A percentile compares a stretch with the other conserved stretches of the same genome.
These are phyloP conservation scores for Aspiorhynchus laticeps DNA, from an alignment of 2,113 vertebrate species.

Conservation along the genomic window DNA sequence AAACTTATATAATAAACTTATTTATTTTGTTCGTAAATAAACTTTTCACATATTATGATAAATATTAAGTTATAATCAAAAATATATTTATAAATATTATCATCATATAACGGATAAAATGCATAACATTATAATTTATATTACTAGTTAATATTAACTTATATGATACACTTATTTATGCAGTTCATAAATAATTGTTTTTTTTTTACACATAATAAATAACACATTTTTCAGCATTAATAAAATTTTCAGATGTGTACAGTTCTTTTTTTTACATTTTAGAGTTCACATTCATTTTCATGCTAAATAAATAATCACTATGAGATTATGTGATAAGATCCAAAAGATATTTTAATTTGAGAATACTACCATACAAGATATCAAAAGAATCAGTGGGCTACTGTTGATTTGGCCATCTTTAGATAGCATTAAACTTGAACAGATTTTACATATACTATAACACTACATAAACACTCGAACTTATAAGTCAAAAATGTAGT, in stretches of 20 bases:
- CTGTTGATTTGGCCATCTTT: background rate
- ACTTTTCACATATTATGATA: too few relatives aligned
- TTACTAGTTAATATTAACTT: too few relatives aligned
- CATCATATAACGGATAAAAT: too few relatives aligned
- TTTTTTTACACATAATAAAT: too few relatives aligned
- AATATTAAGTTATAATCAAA: too few relatives aligned
- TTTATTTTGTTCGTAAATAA: background rate
- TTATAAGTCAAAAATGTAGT: too few relatives aligned
- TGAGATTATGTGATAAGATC: background rate
- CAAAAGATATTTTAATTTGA: background rate
- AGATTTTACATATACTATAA: background rate
- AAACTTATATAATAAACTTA: background rate
- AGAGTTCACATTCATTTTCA: too few relatives aligned
- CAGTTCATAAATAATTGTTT: background rate
- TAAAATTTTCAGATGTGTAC: background rate
- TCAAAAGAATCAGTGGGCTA: background rate
- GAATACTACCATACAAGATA: background rate
- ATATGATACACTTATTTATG: background rate
- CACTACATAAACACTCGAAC: background rate
- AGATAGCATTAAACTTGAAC: background rate
- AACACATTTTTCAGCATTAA: too few relatives aligned
- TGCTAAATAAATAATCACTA: background rate
- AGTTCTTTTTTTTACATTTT: background rate
- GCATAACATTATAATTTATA: too few relatives aligned
- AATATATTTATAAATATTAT: too few relatives aligned